Conservation (phyloP, 1,140 invertebrate genomes). For the Colletes gigas region DNA sequence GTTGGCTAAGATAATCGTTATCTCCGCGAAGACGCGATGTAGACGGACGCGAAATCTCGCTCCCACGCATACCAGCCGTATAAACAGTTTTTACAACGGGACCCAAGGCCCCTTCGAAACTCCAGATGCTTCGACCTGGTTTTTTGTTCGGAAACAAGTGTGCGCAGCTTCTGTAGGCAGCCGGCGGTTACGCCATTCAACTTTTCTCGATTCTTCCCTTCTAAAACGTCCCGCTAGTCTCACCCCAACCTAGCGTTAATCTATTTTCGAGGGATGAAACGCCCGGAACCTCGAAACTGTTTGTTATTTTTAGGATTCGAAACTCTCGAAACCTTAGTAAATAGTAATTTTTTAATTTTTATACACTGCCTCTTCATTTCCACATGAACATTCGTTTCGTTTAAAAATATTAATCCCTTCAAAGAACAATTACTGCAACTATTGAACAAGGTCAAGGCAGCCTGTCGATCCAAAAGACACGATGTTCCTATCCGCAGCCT, state of each 20-base stretch:
- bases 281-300: neutral
- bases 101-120: constrained; percentile 22
- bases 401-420: no score
- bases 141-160: constrained; percentile 52
- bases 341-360: no score
- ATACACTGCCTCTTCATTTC: no score
- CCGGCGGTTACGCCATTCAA: constrained; percentile 22
- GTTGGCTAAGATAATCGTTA: neutral
- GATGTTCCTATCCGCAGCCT: no score
- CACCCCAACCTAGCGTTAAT: no score
- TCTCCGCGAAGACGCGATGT: neutral
- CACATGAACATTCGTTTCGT: no score
- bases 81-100: constrained; percentile 57
- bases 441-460: no score
- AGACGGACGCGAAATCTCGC: constrained; percentile 27
- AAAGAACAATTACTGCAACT: no score
- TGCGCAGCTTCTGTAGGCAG: constrained; percentile 28
- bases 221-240: neutral
- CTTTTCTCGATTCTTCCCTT: constrained; percentile 7
- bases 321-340: no score
- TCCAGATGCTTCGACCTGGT: constrained; percentile 55
- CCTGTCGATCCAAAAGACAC: no score
- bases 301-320: neutral
- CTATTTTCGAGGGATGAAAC: neutral
- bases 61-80: constrained; percentile 52